These are phyloP conservation scores for Phlogophora meticulosa DNA, from an alignment of 2,888 invertebrate genomes.

Conservation along the genomic window DNA sequence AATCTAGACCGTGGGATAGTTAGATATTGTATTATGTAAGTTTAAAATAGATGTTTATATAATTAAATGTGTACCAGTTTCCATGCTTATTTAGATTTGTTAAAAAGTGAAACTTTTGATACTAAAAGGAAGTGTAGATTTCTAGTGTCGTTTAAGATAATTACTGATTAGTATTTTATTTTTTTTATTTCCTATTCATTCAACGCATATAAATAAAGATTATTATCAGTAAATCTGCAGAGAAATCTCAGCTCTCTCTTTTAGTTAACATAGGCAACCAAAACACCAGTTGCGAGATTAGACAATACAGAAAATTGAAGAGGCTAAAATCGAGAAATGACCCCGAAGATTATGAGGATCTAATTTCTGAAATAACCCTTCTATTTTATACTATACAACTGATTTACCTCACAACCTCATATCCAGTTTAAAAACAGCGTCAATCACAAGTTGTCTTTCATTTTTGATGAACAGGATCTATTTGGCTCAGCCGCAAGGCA, in stretches of 20 bases:
- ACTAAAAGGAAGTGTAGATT: neutral
- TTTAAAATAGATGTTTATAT: neutral
- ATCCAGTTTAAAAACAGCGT: too few species aligned
- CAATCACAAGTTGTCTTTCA: too few species aligned
- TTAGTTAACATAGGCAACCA: neutral
- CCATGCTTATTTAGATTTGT: neutral
- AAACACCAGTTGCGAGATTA: neutral
- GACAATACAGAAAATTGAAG: too few species aligned
- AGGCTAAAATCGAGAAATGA: too few species aligned
- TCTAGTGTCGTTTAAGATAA: neutral
- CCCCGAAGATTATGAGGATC: too few species aligned
- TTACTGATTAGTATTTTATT: neutral
- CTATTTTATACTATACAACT: too few species aligned
- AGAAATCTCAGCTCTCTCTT: neutral
- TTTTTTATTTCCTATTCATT: neutral
- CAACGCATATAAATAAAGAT: too few species aligned
- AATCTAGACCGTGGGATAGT: conserved; percentile 9
- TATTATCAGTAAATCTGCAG: neutral
- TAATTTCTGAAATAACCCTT: too few species aligned
- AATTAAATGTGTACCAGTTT: neutral
- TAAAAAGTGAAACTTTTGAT: neutral
- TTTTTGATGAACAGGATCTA: too few species aligned
- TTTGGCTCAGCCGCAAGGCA: too few species aligned
- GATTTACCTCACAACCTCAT: too few species aligned
- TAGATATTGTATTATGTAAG: neutral